phyloP scores from a whole-genome alignment of 2,797 vertebrate species.

The Molossus alvarezi region DNA sequence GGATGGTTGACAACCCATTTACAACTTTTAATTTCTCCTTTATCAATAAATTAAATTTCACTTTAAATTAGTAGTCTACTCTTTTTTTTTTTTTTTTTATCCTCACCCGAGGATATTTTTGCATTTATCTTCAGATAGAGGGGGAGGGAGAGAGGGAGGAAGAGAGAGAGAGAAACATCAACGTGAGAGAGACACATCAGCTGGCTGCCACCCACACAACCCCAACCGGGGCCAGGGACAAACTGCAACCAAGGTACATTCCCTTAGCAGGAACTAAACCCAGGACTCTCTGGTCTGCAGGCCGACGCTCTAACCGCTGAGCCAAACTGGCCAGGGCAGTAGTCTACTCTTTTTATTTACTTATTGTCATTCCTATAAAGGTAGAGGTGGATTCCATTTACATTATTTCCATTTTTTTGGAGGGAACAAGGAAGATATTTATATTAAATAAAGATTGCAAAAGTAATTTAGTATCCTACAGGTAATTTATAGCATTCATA shows the following conservation, averaged over 20 bases:
- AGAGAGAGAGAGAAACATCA: no score
- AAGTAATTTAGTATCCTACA: neutral
- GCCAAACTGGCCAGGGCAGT: neutral
- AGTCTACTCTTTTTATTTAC: neutral
- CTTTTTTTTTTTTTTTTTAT: neutral
- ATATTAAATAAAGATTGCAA: neutral
- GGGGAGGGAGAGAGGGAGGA: no score
- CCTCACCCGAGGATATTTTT: no score
- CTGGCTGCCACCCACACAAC: no score
- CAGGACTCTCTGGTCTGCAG: no score
- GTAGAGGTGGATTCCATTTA: neutral
- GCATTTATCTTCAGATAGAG: no score
- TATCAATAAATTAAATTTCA: neutral
- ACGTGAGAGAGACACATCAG: no score
- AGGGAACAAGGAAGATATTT: neutral
- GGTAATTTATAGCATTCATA: neutral
- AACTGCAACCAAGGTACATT: no score
- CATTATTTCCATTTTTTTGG: neutral
- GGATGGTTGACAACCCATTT: neutral
- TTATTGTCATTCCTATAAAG: neutral
- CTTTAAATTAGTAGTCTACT: neutral
- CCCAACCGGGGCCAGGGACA: no score
- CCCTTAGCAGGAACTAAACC: no score
- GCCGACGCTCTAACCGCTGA: no score
- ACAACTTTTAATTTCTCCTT: neutral